A percentile compares a stretch with the other conserved stretches of the same genome.
Conservation (phyloP, 2,113 vertebrate genomes). For the Mungos mungo region DNA sequence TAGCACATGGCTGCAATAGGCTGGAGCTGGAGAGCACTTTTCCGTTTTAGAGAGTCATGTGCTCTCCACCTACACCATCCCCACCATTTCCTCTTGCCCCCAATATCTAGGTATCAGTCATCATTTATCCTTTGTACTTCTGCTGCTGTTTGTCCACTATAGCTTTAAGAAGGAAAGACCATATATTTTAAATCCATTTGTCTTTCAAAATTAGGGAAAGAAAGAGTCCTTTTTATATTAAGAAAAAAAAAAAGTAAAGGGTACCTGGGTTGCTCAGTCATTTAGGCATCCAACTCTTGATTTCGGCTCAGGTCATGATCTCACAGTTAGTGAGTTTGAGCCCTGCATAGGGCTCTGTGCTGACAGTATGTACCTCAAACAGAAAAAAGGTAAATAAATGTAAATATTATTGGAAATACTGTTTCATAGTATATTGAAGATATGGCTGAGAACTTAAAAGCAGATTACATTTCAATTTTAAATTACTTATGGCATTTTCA, state of each 20-base stretch:
- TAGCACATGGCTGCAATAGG: background rate
- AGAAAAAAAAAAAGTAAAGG: background rate
- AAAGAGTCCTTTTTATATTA: background rate
- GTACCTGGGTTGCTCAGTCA: too few species aligned
- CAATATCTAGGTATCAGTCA: background rate
- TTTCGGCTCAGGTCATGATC: too few species aligned
- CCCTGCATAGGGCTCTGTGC: too few species aligned
- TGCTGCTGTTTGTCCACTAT: background rate
- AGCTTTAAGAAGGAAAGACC: background rate
- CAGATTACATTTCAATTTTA: background rate
- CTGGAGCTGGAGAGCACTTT: background rate
- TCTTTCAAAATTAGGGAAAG: background rate
- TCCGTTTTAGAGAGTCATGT: background rate
- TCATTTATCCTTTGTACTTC: background rate
- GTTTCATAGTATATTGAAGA: background rate
- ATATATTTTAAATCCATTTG: background rate
- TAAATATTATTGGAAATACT: background rate
- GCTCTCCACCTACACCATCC: background rate
- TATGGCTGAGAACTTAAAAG: background rate
- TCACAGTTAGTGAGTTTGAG: too few species aligned
- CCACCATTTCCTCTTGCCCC: background rate
- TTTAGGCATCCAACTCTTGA: too few species aligned
- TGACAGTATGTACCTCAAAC: background rate
- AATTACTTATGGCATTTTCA: background rate
- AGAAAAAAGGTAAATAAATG: background rate